Conservation (phyloP, 2,888 invertebrate genomes). For the Baccha elongata region DNA sequence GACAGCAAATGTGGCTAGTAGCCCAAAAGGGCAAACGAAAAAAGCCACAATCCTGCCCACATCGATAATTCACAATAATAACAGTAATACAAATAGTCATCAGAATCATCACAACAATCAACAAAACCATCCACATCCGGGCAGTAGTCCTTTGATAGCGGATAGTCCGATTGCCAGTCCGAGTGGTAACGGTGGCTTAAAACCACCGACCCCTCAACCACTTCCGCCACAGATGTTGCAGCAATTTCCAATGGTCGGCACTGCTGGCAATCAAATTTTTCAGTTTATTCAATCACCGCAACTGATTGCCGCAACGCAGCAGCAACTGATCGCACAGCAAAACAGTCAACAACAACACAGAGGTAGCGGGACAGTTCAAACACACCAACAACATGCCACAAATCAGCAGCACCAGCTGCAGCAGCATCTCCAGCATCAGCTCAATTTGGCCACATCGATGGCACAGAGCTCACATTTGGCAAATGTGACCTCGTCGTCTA, state of each 20-base stretch:
- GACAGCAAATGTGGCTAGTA: constrained; percentile 82
- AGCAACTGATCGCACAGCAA: constrained; percentile 74
- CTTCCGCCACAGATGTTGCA: constrained; percentile 80
- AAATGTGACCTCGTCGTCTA: constrained; percentile 48
- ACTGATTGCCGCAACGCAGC: constrained; percentile 74
- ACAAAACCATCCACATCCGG: constrained; percentile 74
- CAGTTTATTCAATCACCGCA: constrained; percentile 76
- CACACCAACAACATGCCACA: constrained; percentile 61
- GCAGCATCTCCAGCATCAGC: constrained; percentile 67
- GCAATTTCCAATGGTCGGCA: constrained; percentile 75
- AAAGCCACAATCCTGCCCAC: constrained; percentile 77
- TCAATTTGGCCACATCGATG: constrained; percentile 67
- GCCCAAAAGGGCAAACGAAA: constrained; percentile 83
- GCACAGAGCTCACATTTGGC: constrained; percentile 55
- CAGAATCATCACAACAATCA: constrained; percentile 74
- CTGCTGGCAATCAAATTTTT: constrained; percentile 76
- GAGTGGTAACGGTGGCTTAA: constrained; percentile 79
- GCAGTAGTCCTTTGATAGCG: constrained; percentile 81
- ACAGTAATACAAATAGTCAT: constrained; percentile 75
- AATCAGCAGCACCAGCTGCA: constrained; percentile 62
- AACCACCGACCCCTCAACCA: constrained; percentile 81
- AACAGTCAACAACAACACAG: constrained; percentile 75
- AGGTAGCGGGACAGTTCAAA: constrained; percentile 77
- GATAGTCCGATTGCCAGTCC: constrained; percentile 82
- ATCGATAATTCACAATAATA: constrained; percentile 71